Percentiles rank a stretch among this genome's conserved stretches.
phyloP scores from a whole-genome alignment of 2,888 invertebrate genomes.

The Epicampocera succincta region DNA sequence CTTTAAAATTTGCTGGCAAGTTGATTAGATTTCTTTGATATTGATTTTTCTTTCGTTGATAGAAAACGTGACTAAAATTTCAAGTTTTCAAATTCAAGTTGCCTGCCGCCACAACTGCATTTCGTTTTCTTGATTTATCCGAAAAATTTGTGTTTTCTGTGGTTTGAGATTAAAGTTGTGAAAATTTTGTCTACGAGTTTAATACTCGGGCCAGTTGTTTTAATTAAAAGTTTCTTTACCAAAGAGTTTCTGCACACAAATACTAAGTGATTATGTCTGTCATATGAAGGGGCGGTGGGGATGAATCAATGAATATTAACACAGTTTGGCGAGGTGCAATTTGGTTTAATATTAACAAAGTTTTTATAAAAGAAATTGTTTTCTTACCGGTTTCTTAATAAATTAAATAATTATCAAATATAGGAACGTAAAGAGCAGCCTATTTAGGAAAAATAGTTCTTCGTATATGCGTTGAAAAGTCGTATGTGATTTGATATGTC shows the following conservation, averaged over 20 bases:
- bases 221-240: slow-evolving; percentile 61
- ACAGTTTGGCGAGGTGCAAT: too few species aligned
- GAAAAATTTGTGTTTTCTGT: slow-evolving; percentile 24
- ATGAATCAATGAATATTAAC: too few species aligned
- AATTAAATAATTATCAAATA: too few species aligned
- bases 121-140: slow-evolving; percentile 9
- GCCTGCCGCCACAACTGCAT: slow-evolving; percentile 29
- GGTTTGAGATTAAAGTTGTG: slow-evolving; percentile 42
- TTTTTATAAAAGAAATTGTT: too few species aligned
- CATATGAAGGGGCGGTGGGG: too few species aligned
- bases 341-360: too few species aligned
- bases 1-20: slow-evolving; percentile 19
- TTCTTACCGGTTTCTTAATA: too few species aligned
- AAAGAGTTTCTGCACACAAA: slow-evolving; percentile 6
- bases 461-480: too few species aligned
- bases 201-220: slow-evolving; percentile 20
- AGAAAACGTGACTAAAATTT: slow-evolving; percentile 67
- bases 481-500: too few species aligned
- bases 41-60: slow-evolving; percentile 61
- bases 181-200: slow-evolving; percentile 22
- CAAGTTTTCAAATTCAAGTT: slow-evolving; percentile 55
- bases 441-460: too few species aligned
- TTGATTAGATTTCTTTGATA: slow-evolving; percentile 62
- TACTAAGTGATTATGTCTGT: too few species aligned
- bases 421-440: too few species aligned